Conservation (phyloP, 2,888 invertebrate species). For the Alloplasta piceator region DNA sequence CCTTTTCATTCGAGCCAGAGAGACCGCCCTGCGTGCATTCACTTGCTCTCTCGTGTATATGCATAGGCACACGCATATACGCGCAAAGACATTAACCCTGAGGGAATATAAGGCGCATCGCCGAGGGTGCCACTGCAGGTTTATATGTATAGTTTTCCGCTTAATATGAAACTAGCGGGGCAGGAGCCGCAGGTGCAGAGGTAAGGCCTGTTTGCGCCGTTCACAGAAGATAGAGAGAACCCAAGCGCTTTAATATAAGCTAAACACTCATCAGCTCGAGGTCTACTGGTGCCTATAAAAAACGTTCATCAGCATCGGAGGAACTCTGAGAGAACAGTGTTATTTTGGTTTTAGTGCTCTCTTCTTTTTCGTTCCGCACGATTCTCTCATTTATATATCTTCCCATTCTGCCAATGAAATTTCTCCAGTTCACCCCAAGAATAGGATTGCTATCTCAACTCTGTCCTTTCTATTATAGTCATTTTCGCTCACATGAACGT, state of each 20-base stretch:
- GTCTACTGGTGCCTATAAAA: constrained; percentile 25
- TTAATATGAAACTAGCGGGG: constrained; percentile 58
- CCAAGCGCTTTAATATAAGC: constrained; percentile 53
- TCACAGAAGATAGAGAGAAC: constrained; percentile 54
- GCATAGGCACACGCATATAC: constrained; percentile 24
- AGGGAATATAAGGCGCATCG: constrained; percentile 62
- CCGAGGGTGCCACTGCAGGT: constrained; percentile 49
- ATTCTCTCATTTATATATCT: neutral
- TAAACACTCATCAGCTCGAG: constrained; percentile 46
- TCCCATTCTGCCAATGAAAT: no score
- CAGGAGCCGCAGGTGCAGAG: constrained; percentile 59
- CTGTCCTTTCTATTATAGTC: no score
- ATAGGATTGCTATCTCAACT: no score
- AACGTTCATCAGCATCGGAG: constrained; percentile 14
- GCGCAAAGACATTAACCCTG: constrained; percentile 58
- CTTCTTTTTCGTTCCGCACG: neutral
- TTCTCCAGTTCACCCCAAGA: neutral
- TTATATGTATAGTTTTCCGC: constrained; percentile 39
- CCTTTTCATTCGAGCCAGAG: constrained; percentile 74
- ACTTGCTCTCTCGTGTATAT: constrained; percentile 1
- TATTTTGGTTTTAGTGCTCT: constrained; percentile 31
- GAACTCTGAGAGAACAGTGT: constrained; percentile 23
- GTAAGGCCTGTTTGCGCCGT: constrained; percentile 57
- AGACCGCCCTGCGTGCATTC: constrained; percentile 60
- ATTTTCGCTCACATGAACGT: no score